phyloP scores from a whole-genome alignment of 2,797 vertebrate genomes.

The Microctenopoma steveboyesi region DNA sequence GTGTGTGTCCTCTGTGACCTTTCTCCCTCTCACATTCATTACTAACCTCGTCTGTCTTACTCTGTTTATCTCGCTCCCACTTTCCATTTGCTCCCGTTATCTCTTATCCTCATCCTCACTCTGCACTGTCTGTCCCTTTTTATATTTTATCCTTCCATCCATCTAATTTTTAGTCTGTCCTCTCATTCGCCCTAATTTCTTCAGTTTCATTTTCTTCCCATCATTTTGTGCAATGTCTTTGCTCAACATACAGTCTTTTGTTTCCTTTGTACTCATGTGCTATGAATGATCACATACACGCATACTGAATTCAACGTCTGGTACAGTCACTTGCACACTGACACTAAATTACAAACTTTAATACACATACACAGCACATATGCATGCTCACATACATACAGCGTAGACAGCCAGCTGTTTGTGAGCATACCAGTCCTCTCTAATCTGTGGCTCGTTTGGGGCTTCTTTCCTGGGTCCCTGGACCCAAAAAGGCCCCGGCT shows the following conservation, averaged over 20 bases:
- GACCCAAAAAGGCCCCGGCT: slow-evolving; percentile 75
- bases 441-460: slow-evolving; percentile 78
- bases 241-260: slow-evolving; percentile 19
- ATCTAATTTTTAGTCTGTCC: slow-evolving; percentile 29
- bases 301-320: slow-evolving; percentile 16
- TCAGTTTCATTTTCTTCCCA: neutral
- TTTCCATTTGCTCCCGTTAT: slow-evolving; percentile 33
- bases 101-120: slow-evolving; percentile 13
- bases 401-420: slow-evolving; percentile 56
- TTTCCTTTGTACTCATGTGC: slow-evolving; percentile 20
- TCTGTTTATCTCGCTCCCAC: slow-evolving; percentile 23
- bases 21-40: slow-evolving; percentile 37
- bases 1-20: slow-evolving; percentile 67
- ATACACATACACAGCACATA: slow-evolving; percentile 23
- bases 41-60: slow-evolving; percentile 16
- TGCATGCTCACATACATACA: slow-evolving; percentile 36
- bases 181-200: slow-evolving; percentile 3
- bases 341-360: slow-evolving; percentile 48
- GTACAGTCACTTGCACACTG: slow-evolving; percentile 26
- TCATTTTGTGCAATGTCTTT: slow-evolving; percentile 10
- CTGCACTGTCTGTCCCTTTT: neutral
- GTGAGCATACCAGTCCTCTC: slow-evolving; percentile 69
- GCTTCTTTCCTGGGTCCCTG: slow-evolving; percentile 69
- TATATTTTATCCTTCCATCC: slow-evolving; percentile 25
- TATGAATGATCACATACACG: slow-evolving; percentile 25